Evolutionary conservation across 2,888 invertebrate genomes (phyloP).

Genomic region (Macrosiphum euphorbiae): DNA sequence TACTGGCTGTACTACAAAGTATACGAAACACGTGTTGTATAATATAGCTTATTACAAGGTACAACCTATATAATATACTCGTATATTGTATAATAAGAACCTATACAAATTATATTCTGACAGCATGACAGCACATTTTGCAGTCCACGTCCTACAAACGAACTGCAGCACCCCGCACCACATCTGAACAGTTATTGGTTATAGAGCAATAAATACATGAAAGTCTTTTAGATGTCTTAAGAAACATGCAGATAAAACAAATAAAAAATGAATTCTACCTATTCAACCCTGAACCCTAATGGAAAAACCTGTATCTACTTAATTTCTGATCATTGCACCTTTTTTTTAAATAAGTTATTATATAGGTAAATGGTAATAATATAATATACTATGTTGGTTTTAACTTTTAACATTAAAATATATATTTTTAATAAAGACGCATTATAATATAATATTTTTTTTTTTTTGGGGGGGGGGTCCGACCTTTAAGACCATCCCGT

Average conservation of each 20-base stretch:
- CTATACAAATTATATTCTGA: not conserved
- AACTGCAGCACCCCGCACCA: not conserved
- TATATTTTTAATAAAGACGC: not conserved
- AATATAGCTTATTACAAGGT: not conserved
- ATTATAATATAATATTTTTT: too few relatives aligned
- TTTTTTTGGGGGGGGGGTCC: too few relatives aligned
- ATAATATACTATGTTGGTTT: not conserved
- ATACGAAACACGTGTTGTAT: not conserved
- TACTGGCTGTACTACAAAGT: not conserved
- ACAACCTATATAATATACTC: not conserved
- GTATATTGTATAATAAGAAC: not conserved
- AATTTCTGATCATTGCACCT: not conserved
- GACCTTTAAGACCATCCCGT: too few relatives aligned
- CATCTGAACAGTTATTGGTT: not conserved
- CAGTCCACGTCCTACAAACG: not conserved
- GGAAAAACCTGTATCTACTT: not conserved
- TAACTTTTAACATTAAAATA: not conserved
- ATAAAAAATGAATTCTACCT: not conserved
- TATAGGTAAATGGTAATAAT: not conserved
- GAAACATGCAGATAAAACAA: not conserved
- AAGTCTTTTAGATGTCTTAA: not conserved
- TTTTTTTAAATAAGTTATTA: not conserved
- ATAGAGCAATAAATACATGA: not conserved
- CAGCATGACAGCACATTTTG: not conserved
- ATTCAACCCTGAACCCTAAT: not conserved